These are phyloP conservation scores for Lacerta viridis DNA, from an alignment of 2,797 vertebrate genomes.

Conservation along the genomic window DNA sequence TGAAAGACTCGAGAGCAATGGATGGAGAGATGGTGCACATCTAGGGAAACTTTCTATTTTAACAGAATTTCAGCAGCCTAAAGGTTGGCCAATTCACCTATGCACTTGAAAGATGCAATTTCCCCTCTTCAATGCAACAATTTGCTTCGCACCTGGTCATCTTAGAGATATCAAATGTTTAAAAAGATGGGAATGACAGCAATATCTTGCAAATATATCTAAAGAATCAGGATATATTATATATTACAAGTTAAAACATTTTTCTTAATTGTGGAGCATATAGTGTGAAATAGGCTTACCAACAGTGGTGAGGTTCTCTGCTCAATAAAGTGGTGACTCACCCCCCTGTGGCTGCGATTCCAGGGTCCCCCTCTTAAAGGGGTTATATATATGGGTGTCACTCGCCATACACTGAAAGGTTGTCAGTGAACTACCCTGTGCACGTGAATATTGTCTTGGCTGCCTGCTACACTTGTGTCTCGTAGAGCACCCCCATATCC, in stretches of 20 bases:
- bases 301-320: background rate
- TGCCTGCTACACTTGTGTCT: no score
- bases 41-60: background rate
- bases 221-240: background rate
- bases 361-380: no score
- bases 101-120: background rate
- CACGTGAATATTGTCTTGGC: no score
- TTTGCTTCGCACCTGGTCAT: background rate
- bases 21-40: background rate
- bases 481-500: no score
- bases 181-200: background rate
- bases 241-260: background rate
- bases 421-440: no score
- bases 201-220: background rate
- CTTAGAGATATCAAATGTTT: background rate
- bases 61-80: background rate
- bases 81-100: background rate
- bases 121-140: background rate
- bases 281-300: conserved; percentile 26
- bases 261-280: background rate
- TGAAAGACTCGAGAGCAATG: background rate
- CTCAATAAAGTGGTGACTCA: background rate
- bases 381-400: no score
- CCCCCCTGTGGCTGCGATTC: no score
- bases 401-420: no score